phyloP scores from a whole-genome alignment of 2,113 vertebrate species.

The Dascyllus trimaculatus region DNA sequence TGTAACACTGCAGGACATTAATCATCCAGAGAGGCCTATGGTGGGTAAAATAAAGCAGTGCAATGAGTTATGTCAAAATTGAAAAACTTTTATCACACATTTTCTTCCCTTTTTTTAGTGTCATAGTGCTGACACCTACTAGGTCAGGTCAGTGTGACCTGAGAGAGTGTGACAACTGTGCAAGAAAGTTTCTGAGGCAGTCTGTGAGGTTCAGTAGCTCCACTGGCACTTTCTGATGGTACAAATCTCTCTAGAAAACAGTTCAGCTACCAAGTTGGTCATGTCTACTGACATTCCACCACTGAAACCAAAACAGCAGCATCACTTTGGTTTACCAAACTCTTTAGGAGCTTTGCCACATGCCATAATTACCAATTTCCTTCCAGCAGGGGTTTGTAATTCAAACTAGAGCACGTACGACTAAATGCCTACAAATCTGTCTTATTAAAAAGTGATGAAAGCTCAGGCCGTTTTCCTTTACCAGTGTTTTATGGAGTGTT shows the following conservation, averaged over 20 bases:
- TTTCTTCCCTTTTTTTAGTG: not conserved
- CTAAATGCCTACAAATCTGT: constrained; percentile 1
- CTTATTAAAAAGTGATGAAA: constrained; percentile 48
- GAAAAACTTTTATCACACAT: not conserved
- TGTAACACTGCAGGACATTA: not conserved
- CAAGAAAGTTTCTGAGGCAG: not conserved
- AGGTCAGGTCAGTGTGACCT: constrained; percentile 3
- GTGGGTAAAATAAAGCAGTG: not conserved
- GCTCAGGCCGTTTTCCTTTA: not conserved
- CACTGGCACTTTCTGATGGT: not conserved
- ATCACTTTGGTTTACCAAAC: constrained; percentile 30
- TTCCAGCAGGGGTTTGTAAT: constrained; percentile 16
- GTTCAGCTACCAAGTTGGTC: not conserved
- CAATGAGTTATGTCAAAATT: not conserved
- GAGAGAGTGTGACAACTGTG: not conserved
- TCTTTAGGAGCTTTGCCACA: constrained; percentile 43
- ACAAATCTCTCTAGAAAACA: constrained; percentile 25
- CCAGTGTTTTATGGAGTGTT: constrained; percentile 9
- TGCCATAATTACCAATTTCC: constrained; percentile 50
- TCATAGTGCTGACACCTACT: not conserved
- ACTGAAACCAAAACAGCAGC: constrained; percentile 40
- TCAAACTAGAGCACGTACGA: constrained; percentile 30
- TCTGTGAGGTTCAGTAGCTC: not conserved
- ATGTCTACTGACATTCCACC: constrained; percentile 21
- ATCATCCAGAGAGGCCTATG: not conserved